Evolutionary conservation across 2,797 vertebrate genomes (phyloP).

Genomic region (Trachops cirrhosus): DNA sequence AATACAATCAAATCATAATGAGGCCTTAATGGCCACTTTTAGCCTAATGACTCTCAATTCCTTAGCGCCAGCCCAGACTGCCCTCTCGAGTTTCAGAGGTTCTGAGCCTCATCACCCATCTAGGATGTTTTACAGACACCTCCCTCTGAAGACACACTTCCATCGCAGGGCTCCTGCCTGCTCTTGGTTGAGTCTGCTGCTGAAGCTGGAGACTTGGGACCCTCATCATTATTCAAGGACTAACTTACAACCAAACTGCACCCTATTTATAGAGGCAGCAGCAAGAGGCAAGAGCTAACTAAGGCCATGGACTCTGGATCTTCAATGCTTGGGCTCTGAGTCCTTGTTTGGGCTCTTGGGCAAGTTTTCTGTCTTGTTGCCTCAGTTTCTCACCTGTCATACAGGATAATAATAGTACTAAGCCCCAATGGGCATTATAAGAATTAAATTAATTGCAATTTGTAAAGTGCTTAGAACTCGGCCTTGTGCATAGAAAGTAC

Average conservation of each 20-base stretch:
- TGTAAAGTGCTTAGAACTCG: neutral
- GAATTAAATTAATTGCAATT: neutral
- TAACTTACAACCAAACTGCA: neutral
- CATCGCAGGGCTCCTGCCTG: neutral
- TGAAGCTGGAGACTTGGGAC: neutral
- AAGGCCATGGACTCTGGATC: neutral
- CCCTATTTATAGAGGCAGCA: neutral
- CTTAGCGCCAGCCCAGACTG: neutral
- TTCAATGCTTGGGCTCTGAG: neutral
- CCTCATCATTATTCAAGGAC: neutral
- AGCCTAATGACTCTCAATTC: too few relatives aligned
- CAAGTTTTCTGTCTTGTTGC: neutral
- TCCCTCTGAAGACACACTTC: neutral
- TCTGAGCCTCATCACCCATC: neutral
- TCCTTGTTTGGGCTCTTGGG: neutral
- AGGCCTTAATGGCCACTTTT: neutral
- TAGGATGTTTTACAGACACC: neutral
- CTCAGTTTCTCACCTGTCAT: neutral
- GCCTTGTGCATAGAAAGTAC: neutral
- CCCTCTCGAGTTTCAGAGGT: neutral
- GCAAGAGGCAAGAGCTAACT: neutral
- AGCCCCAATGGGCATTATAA: rapidly evolving
- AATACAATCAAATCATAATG: neutral
- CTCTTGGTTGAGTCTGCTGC: neutral
- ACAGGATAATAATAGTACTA: neutral